Base-by-base conservation (phyloP, 2,113 vertebrate species). In the Limnothrissa miodon region DNA sequence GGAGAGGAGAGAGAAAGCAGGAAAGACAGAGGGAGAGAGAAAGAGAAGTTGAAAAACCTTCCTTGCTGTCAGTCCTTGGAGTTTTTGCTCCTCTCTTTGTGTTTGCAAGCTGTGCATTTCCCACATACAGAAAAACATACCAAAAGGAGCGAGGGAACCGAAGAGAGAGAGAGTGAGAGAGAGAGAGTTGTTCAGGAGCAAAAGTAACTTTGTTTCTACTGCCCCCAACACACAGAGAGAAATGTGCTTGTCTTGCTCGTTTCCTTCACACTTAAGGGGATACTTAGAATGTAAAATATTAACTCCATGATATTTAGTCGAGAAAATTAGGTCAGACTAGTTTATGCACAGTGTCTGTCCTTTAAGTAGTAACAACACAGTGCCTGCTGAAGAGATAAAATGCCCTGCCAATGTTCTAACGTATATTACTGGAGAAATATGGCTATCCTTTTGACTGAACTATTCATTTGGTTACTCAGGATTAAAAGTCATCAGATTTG, bases 251-350 rank as follows among this genome's bases (percentile, higher is more conserved):
- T 89, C 86, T 81, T 45, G 59, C 74, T 19, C 45, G 42, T 82
- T 89, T 89, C 88, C 81, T 91, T 91, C 88, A 89, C 83, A 66
- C 82, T 62, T 85, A 83, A 48, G 84, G 87, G 83, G 80, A 85
- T 85, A 85, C n/a, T 46, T 86, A 84, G 88, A 89, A 85, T 88
- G 89, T 90, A 89, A 91, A 89, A 90, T 91, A 89, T 93, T 92
- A 92, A 92, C 92, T 92, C 92, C 87, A 92, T 92, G 51, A 82
- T 83, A 85, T 91, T 90, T 91, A 85, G 89, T 91, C 86, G 88
- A 89, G 84, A 89, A 92, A 93, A 93, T 84, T 93, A 93, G 92
- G 93, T 90, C 93, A 93, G 90, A 84, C 13, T 82, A 91, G 90
- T 88, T 91, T 86, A 90, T 87, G 89, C 86, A 84, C 87, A 85